Conservation (phyloP, 2,113 vertebrate species). For the Regulus satrapa region DNA sequence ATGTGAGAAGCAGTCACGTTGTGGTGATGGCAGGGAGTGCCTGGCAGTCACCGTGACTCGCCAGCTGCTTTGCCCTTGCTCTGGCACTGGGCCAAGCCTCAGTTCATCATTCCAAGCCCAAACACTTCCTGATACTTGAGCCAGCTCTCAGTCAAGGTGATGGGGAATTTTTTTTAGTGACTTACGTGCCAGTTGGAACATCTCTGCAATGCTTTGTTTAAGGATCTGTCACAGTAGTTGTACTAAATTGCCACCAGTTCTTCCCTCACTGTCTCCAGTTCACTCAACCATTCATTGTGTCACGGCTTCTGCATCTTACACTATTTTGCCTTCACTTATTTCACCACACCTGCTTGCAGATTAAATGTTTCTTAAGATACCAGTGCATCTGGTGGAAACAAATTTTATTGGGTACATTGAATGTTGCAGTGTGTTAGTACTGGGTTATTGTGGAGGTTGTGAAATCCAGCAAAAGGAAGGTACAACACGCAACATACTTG, state of each 20-base stretch:
- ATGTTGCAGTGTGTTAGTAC: background rate
- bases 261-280: conserved; percentile 31
- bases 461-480: background rate
- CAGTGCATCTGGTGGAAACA: background rate
- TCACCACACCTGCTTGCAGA: conserved; percentile 34
- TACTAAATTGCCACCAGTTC: background rate
- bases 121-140: background rate
- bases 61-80: background rate
- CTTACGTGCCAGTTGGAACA: background rate
- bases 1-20: background rate
- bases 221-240: background rate
- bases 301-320: conserved; percentile 39
- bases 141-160: background rate
- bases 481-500: rapidly evolving
- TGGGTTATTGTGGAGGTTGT: background rate
- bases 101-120: background rate
- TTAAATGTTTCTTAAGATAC: background rate
- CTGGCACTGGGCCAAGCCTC: background rate
- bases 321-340: conserved; percentile 39
- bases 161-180: background rate
- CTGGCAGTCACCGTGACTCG: background rate
- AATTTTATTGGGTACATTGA: background rate
- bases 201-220: background rate
- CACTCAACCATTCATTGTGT: conserved; percentile 32
- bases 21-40: background rate